phyloP scores from a whole-genome alignment of 1,140 invertebrate species.

The Ceratina australensis region DNA sequence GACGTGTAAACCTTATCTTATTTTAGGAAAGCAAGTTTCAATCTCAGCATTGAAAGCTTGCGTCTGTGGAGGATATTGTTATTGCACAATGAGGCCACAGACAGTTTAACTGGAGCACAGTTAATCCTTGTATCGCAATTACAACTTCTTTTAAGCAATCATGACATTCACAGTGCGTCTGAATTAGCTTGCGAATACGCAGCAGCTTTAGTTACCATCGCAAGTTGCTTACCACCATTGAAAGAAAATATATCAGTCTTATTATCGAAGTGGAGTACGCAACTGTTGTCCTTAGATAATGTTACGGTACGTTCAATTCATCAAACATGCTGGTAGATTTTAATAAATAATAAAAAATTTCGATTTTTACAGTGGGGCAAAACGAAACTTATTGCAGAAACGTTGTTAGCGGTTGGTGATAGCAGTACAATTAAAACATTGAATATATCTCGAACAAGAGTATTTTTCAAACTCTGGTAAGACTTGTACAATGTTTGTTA shows the following conservation, averaged over 20 bases:
- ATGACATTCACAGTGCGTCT: constrained; percentile 67
- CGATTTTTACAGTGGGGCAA: constrained; percentile 67
- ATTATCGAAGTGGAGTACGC: constrained; percentile 73
- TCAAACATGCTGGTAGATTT: constrained; percentile 12
- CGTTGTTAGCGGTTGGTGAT: constrained; percentile 63
- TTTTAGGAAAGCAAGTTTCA: constrained; percentile 57
- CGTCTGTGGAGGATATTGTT: constrained; percentile 74
- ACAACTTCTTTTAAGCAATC: constrained; percentile 66
- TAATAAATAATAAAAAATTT: constrained; percentile 1
- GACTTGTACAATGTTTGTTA: background rate
- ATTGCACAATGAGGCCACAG: constrained; percentile 59
- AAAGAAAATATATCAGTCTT: constrained; percentile 62
- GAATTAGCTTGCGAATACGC: constrained; percentile 74
- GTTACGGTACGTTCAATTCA: constrained; percentile 64
- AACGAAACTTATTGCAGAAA: constrained; percentile 69
- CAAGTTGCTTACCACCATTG: constrained; percentile 56
- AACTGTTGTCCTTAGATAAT: constrained; percentile 64
- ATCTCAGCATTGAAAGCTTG: constrained; percentile 72
- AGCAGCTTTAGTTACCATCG: constrained; percentile 67
- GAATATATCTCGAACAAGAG: constrained; percentile 63
- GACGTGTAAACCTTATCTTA: constrained; percentile 10
- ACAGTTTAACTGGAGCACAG: constrained; percentile 66
- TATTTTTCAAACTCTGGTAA: constrained; percentile 70
- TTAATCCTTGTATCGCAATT: constrained; percentile 69
- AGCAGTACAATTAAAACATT: constrained; percentile 54